Evolutionary conservation across 2,113 vertebrate species (phyloP).

Genomic region (rabbit (Oryctolagus cuniculus)): mOryCun1.1 NC_091441.1:38779001-38779500

Average conservation of each 20-base stretch:
- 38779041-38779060: not conserved
- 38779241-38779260: not conserved
- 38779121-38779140: not conserved
- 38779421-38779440: not conserved
- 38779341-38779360: not conserved
- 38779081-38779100: not conserved
- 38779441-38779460: not conserved
- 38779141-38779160: not conserved
- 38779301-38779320: not conserved
- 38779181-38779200: too few species aligned
- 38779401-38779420: not conserved
- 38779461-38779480: not conserved
- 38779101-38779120: not conserved
- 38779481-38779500: not conserved
- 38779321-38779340: not conserved
- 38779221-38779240: not conserved
- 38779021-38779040: not conserved
- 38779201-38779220: not conserved
- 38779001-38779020: not conserved
- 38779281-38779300: not conserved
- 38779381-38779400: not conserved
- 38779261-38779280: too few species aligned
- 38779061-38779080: not conserved
- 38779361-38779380: not conserved
- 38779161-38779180: too few species aligned